Conservation (phyloP, 2,888 invertebrate species). For the Deroplatys truncata region DNA sequence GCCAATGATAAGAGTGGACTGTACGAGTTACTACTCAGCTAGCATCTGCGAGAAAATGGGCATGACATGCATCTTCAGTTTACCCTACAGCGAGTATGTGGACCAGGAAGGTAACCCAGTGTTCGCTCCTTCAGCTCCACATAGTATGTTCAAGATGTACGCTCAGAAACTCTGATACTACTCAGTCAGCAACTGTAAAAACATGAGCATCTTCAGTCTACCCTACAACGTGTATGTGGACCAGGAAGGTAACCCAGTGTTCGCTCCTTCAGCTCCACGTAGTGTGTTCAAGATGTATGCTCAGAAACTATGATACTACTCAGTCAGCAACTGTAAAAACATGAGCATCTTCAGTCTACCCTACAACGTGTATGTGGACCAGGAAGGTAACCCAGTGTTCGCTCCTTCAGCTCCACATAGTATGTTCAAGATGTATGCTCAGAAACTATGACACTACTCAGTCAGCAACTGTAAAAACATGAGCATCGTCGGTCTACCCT, state of each 20-base stretch:
- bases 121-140: background rate
- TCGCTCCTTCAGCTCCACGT: background rate
- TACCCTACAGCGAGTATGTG: background rate
- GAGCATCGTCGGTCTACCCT: background rate
- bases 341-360: too few relatives aligned
- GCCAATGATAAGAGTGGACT: background rate
- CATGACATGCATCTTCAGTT: background rate
- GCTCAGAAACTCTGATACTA: background rate
- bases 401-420: background rate
- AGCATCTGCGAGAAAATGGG: background rate
- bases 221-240: background rate
- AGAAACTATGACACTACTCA: background rate
- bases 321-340: too few relatives aligned
- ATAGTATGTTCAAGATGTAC: background rate
- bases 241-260: background rate
- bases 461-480: too few relatives aligned
- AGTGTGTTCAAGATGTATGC: background rate
- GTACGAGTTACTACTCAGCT: constrained; percentile 2
- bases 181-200: background rate
- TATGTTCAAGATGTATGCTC: background rate
- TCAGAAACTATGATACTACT: background rate
- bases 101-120: background rate
- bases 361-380: background rate
- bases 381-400: background rate
- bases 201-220: background rate